Evolutionary conservation across 2,888 invertebrate genomes (phyloP).

Genomic region (Phlogophora meticulosa): DNA sequence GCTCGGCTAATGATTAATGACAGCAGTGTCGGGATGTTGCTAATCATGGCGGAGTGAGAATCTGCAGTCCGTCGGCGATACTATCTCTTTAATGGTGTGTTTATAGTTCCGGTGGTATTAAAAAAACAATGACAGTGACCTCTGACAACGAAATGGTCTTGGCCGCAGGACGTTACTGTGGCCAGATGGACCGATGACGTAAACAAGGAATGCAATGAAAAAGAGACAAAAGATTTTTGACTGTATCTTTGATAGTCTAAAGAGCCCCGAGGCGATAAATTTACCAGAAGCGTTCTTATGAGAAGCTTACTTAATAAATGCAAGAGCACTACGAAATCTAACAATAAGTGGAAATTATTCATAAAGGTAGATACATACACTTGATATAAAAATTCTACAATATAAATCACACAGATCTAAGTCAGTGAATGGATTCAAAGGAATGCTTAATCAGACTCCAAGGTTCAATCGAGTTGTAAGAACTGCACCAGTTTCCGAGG

Average conservation of each 20-base stretch:
- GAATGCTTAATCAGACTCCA: slow-evolving; percentile 66
- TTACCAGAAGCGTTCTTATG: not conserved
- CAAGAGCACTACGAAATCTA: not conserved
- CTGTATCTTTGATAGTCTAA: not conserved
- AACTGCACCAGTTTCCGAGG: slow-evolving; percentile 61
- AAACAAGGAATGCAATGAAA: slow-evolving; percentile 1
- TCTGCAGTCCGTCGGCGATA: slow-evolving; percentile 65
- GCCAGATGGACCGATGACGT: slow-evolving; percentile 42
- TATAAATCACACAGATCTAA: slow-evolving; percentile 36
- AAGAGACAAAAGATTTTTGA: not conserved
- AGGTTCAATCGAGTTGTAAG: slow-evolving; percentile 67
- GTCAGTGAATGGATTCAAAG: slow-evolving; percentile 66
- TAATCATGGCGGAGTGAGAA: slow-evolving; percentile 75
- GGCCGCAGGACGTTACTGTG: slow-evolving; percentile 13
- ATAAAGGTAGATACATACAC: not conserved
- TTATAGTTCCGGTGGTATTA: slow-evolving; percentile 51
- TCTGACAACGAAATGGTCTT: slow-evolving; percentile 30
- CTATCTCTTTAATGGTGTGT: slow-evolving; percentile 63
- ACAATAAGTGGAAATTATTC: not conserved
- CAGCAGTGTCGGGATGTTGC: slow-evolving; percentile 74
- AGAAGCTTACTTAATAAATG: not conserved
- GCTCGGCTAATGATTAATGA: slow-evolving; percentile 75
- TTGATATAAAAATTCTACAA: slow-evolving; percentile 18
- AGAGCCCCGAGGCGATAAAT: not conserved
- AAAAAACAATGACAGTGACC: slow-evolving; percentile 50